Evolutionary conservation across 2,113 vertebrate genomes (phyloP).

Genomic region (Colistium nudipinnis): DNA sequence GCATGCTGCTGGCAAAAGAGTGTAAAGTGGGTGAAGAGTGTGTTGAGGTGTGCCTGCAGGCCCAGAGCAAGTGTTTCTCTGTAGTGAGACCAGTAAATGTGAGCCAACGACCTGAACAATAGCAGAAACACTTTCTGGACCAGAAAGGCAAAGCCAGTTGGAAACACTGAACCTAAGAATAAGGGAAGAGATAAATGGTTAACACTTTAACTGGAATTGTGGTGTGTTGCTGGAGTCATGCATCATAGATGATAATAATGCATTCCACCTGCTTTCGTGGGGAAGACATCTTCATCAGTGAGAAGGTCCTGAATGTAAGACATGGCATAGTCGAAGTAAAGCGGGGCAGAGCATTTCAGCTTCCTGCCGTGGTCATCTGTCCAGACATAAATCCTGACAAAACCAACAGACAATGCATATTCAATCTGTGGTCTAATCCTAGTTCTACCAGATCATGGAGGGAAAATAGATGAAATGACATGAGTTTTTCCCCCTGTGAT

Average conservation of each 20-base stretch:
- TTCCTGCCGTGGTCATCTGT: constrained; percentile 85
- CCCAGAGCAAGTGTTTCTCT: constrained; percentile 77
- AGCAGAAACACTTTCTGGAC: constrained; percentile 85
- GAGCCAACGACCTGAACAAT: constrained; percentile 83
- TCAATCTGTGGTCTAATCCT: neutral
- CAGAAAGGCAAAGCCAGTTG: constrained; percentile 79
- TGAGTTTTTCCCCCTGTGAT: neutral
- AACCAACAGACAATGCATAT: constrained; percentile 13
- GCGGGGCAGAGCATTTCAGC: constrained; percentile 83
- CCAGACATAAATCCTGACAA: constrained; percentile 78
- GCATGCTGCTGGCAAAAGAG: constrained; percentile 81
- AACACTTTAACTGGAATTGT: neutral
- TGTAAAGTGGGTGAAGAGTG: constrained; percentile 82
- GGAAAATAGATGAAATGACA: too few species aligned
- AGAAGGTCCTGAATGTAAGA: constrained; percentile 85
- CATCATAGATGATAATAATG: neutral
- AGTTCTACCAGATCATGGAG: neutral
- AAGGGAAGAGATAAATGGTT: neutral
- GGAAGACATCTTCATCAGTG: constrained; percentile 84
- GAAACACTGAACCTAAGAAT: constrained; percentile 76
- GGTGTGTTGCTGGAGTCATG: neutral
- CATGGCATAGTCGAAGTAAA: constrained; percentile 86
- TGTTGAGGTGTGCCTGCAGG: constrained; percentile 86
- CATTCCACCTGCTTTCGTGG: constrained; percentile 80
- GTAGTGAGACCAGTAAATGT: constrained; percentile 87